Conservation (phyloP, 2,888 invertebrate genomes). For the Watsonalla binaria region DNA sequence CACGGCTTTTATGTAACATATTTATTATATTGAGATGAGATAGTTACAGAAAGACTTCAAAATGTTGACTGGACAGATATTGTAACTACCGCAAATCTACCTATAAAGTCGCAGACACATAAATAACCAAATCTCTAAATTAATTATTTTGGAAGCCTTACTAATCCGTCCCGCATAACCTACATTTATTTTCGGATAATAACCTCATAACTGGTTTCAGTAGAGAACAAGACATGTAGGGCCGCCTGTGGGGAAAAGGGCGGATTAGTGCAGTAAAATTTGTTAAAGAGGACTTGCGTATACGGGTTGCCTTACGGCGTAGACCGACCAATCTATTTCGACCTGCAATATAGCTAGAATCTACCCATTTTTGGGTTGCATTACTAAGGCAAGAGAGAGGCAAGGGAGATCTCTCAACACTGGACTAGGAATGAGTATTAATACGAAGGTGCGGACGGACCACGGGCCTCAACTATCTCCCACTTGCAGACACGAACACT, state of each 20-base stretch:
- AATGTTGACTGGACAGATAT: too few relatives aligned
- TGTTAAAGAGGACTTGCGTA: conserved; percentile 65
- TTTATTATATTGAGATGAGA: too few relatives aligned
- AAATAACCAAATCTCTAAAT: conserved; percentile 40
- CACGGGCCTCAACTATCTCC: conserved; percentile 70
- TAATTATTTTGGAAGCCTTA: conserved; percentile 42
- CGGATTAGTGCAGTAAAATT: conserved; percentile 76
- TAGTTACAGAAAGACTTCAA: too few relatives aligned
- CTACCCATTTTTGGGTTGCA: not conserved
- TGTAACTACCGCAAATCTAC: not conserved
- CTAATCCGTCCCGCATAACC: conserved; percentile 57
- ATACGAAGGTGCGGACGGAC: conserved; percentile 53
- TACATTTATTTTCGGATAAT: conserved; percentile 73
- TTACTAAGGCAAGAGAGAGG: conserved; percentile 3
- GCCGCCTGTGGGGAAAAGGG: conserved; percentile 52
- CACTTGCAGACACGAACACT: conserved; percentile 74
- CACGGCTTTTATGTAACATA: too few relatives aligned
- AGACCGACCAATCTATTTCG: conserved; percentile 32
- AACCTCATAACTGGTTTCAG: conserved; percentile 58
- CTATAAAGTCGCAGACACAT: not conserved
- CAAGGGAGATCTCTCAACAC: conserved; percentile 24
- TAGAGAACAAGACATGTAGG: conserved; percentile 60
- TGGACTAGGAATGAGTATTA: conserved; percentile 49
- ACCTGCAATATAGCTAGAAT: conserved; percentile 14
- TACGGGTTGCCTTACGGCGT: conserved; percentile 61